Evolutionary conservation across 2,797 vertebrate species (phyloP).

Genomic region (Karalla daura): DNA sequence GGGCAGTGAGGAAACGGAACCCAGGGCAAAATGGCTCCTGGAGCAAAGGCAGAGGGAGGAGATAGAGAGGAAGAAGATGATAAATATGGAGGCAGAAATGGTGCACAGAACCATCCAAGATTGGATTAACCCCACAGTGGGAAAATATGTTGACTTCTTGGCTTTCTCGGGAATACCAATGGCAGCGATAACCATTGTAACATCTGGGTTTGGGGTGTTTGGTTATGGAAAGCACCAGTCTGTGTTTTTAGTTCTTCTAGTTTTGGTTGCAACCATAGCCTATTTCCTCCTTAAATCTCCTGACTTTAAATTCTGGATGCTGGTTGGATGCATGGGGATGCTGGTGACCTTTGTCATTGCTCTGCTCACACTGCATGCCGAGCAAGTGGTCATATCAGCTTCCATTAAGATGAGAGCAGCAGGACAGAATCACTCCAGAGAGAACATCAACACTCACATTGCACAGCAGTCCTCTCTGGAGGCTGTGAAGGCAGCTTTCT

Average conservation of each 20-base stretch:
- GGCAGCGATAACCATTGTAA: constrained; percentile 61
- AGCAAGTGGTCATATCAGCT: constrained; percentile 41
- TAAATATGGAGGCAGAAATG: constrained; percentile 50
- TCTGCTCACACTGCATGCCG: constrained; percentile 68
- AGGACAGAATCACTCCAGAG: constrained; percentile 24
- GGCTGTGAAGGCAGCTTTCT: constrained; percentile 59
- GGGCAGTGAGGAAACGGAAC: not conserved
- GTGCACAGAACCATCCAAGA: constrained; percentile 62
- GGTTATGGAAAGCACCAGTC: constrained; percentile 67
- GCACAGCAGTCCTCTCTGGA: constrained; percentile 54
- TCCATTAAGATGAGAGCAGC: constrained; percentile 35
- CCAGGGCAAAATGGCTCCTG: constrained; percentile 10
- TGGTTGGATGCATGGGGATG: constrained; percentile 70
- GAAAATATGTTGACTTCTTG: constrained; percentile 71
- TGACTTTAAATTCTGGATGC: constrained; percentile 76
- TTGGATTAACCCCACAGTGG: constrained; percentile 65
- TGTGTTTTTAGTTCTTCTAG: constrained; percentile 56
- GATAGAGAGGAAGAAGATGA: constrained; percentile 45
- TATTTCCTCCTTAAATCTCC: constrained; percentile 49
- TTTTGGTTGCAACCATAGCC: constrained; percentile 44
- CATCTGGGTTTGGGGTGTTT: constrained; percentile 59
- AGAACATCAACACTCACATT: constrained; percentile 29
- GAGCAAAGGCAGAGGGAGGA: constrained; percentile 50
- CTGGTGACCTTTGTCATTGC: constrained; percentile 64
- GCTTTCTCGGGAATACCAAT: constrained; percentile 73